These are phyloP conservation scores for Bubalus kerabau DNA, from an alignment of 2,113 vertebrate genomes.

Conservation along the genomic window DNA sequence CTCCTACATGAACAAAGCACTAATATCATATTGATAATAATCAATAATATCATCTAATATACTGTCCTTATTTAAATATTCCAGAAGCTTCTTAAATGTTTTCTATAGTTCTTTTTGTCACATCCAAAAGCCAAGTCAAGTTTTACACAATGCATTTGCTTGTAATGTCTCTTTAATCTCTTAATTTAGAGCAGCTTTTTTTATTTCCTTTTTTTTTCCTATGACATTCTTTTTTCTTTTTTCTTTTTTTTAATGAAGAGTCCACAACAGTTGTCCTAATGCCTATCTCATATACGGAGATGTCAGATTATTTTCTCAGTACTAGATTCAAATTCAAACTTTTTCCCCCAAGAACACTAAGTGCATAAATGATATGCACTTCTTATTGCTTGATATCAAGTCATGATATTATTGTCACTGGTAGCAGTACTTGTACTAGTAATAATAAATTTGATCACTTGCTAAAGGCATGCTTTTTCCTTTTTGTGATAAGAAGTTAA, in stretches of 20 bases:
- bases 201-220: not conserved
- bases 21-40: not conserved
- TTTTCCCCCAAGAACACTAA: not conserved
- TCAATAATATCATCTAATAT: not conserved
- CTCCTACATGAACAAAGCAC: not conserved
- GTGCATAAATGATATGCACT: not conserved
- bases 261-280: not conserved
- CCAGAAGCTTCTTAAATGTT: not conserved
- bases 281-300: not conserved
- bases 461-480: not conserved
- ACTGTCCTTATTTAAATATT: not conserved
- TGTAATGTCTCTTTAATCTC: not conserved
- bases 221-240: not conserved
- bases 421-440: not conserved
- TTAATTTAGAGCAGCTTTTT: not conserved
- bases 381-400: not conserved
- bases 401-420: not conserved
- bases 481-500: not conserved
- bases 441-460: not conserved
- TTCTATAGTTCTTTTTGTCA: not conserved
- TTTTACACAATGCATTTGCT: not conserved
- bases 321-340: not conserved
- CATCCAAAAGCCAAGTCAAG: not conserved
- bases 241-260: not conserved
- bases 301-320: not conserved